A percentile compares a stretch with the other conserved stretches of the same genome.
Conservation (phyloP, 2,797 vertebrate species). For the Anguilla megastoma region DNA sequence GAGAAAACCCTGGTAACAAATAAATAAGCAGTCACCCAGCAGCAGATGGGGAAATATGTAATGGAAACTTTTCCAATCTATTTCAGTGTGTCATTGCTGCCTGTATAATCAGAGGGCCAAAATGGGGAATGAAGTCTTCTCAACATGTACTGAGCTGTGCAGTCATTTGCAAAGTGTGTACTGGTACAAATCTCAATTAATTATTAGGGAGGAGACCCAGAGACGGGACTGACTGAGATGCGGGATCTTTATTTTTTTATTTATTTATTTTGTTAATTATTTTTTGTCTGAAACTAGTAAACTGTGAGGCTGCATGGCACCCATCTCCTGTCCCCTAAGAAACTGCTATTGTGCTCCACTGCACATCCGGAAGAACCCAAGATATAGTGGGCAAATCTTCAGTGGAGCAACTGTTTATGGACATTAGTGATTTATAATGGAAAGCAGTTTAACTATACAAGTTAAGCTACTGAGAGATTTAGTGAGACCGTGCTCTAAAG, state of each 20-base stretch:
- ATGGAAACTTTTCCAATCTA: constrained; percentile 61
- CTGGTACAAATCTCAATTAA: background rate
- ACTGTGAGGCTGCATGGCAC: background rate
- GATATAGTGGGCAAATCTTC: background rate
- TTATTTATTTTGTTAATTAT: background rate
- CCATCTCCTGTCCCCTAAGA: background rate
- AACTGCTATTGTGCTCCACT: too few species aligned
- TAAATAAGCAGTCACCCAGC: constrained; percentile 58
- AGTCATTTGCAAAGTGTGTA: background rate
- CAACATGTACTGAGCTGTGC: background rate
- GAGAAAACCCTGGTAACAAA: constrained; percentile 64
- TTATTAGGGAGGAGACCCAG: background rate
- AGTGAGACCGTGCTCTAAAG: background rate
- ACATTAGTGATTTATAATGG: background rate
- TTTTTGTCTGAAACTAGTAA: background rate
- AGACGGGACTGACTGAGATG: background rate
- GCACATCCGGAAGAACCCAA: background rate
- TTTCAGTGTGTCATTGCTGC: constrained; percentile 55
- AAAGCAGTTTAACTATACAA: background rate
- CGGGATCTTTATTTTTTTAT: background rate
- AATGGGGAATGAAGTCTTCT: background rate
- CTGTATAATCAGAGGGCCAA: constrained; percentile 52
- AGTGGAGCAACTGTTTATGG: background rate
- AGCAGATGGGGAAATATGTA: constrained; percentile 40
- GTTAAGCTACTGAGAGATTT: background rate